These are phyloP conservation scores for Babyrousa celebensis DNA, from an alignment of 2,797 vertebrate species.

Conservation along the genomic window DNA sequence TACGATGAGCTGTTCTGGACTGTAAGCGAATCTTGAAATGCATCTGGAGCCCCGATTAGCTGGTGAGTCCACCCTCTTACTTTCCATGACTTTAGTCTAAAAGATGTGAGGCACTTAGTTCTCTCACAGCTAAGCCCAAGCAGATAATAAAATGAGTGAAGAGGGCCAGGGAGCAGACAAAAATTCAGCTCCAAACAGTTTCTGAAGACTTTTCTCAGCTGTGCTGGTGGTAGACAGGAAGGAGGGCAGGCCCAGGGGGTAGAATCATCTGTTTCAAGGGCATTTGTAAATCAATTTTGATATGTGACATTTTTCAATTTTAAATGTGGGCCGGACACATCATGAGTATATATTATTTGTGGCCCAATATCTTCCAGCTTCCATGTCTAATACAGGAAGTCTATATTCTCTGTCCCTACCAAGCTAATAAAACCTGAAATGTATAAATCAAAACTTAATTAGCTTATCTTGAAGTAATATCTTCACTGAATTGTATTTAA, in stretches of 20 bases:
- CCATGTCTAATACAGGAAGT: background rate
- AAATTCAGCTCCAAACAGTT: background rate
- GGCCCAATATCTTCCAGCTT: background rate
- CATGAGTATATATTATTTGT: background rate
- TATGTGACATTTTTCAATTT: background rate
- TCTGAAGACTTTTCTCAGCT: background rate
- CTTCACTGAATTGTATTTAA: constrained; percentile 11
- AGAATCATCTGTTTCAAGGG: background rate
- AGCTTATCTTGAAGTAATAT: background rate
- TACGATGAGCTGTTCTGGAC: background rate
- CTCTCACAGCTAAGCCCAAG: background rate
- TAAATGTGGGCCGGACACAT: background rate
- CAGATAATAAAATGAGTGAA: constrained; percentile 28
- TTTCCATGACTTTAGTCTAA: background rate
- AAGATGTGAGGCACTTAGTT: background rate
- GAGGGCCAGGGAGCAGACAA: background rate
- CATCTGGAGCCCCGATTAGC: background rate
- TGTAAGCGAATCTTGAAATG: background rate
- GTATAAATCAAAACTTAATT: background rate
- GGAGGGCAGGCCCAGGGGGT: background rate
- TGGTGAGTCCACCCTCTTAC: background rate
- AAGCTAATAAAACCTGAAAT: background rate
- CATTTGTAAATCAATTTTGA: background rate
- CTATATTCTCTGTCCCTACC: background rate
- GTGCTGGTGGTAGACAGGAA: background rate